Conservation (phyloP, 2,888 invertebrate genomes). For the Acanthosepion lycidas region DNA sequence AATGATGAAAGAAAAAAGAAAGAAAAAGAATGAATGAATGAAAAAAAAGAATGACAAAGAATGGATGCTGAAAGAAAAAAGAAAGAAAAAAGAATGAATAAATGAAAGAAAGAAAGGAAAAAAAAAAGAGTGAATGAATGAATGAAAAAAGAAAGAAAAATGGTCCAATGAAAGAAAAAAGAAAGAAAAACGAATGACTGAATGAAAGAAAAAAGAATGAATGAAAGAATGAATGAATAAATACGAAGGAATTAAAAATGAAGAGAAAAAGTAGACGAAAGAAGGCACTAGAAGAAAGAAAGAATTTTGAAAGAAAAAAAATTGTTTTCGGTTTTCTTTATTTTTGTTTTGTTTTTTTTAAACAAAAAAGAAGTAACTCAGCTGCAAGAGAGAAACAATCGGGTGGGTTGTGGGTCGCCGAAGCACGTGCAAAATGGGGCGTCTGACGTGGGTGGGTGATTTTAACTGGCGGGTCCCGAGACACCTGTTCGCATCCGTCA, state of each 20-base stretch:
- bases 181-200: too few species aligned
- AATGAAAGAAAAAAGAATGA: not conserved
- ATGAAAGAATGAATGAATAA: too few species aligned
- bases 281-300: not conserved
- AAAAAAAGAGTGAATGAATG: not conserved
- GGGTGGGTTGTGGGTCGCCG: not conserved
- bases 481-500: constrained; percentile 11
- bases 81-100: not conserved
- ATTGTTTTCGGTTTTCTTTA: too few species aligned
- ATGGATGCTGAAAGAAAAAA: too few species aligned
- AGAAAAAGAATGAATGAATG: not conserved
- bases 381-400: not conserved
- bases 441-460: not conserved
- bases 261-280: not conserved
- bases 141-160: not conserved
- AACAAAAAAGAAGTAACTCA: not conserved
- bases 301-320: not conserved
- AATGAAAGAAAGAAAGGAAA: not conserved
- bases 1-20: not conserved
- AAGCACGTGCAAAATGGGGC: not conserved
- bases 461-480: not conserved
- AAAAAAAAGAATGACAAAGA: not conserved
- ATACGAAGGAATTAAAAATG: not conserved
- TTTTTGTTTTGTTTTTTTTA: too few species aligned
- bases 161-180: too few species aligned